Conservation (phyloP, 2,888 invertebrate genomes). For the Cryptocephalus primarius region DNA sequence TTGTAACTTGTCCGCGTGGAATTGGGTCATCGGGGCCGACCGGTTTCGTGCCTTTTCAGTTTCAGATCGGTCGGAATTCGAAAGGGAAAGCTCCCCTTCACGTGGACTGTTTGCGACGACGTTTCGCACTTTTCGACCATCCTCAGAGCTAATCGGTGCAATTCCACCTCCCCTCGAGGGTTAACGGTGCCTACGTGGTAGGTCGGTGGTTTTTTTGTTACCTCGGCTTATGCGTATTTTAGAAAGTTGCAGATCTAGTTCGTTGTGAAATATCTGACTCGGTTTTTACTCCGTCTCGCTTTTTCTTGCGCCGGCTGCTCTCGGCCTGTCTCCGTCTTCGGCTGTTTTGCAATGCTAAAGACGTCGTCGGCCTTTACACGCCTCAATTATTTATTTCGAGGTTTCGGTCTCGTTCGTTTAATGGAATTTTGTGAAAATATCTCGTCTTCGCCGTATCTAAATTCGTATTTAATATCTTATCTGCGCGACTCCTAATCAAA, state of each 20-base stretch:
- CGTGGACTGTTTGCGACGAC: neutral
- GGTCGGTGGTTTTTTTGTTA: neutral
- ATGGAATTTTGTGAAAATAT: too few species aligned
- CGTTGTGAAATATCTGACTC: constrained; percentile 3
- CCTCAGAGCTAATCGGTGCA: too few species aligned
- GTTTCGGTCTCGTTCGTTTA: too few species aligned
- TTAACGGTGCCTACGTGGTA: neutral
- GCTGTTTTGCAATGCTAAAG: constrained; percentile 7
- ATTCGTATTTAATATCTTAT: too few species aligned
- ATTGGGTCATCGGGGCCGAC: neutral
- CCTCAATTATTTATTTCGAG: too few species aligned
- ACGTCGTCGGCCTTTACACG: neutral
- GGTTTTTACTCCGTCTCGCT: constrained; percentile 1
- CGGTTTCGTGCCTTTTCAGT: constrained; percentile 5
- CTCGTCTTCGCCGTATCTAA: too few species aligned
- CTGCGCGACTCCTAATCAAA: too few species aligned
- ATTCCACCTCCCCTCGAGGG: neutral
- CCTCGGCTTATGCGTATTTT: constrained; percentile 11
- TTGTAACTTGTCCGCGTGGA: neutral
- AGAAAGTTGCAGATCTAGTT: constrained; percentile 27
- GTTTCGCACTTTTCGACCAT: neutral
- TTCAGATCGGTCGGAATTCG: neutral
- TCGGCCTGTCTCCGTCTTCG: constrained; percentile 1
- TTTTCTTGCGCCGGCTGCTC: neutral
- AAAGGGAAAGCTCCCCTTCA: neutral